Evolutionary conservation across 2,113 vertebrate species (phyloP), one percentile per base, ranked within the genome.

Genomic region (Marcusenius ussheri): DNA sequence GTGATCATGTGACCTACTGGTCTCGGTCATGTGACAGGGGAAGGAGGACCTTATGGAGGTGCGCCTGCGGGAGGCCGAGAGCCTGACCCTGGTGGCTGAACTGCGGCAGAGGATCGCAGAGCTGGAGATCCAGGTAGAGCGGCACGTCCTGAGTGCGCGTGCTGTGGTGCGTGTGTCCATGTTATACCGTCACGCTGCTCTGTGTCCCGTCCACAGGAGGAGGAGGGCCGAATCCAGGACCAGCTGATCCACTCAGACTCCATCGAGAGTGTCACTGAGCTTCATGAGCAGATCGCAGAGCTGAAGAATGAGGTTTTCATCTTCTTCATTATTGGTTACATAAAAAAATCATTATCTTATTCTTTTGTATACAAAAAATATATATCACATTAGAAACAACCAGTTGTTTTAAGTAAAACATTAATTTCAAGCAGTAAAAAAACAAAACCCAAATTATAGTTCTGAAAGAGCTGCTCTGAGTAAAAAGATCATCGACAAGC

Each of bases 11-110:
- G 70, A 77, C 70, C 31, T 77, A 15, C 15, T 87, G 50, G 27
- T 87, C 19, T 51, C 31, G 31, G 15, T 83, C 77, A 42, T 80
- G 74, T 56, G 83, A 80, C 91, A 99, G 98, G 98, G 96, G 94
- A 99, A 98, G 94, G 98, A 99, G 93, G 97, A 98, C 89, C 97
- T 98, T 94, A 98, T 99, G 98, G 97, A 97, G 0, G 97, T 97
- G 74, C 95, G 98, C 9, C 95, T 99, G 91, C 95, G 98, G 88
- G 98, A 98, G 93, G 97, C 98, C 0, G 98, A 99, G 94, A 98
- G 97, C 91, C 97, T 99, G 97, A 97, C 98, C 0, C 96, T 96
- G 0, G 95, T 98, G 93, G 98, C 98, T 7, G 98, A 99, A 92
- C 97, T 99, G 94, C 94, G 97, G 83, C 98, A 99, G 94, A 96